Evolutionary conservation across 2,113 vertebrate genomes (phyloP).

Genomic region (Coptodon rendalli): DNA sequence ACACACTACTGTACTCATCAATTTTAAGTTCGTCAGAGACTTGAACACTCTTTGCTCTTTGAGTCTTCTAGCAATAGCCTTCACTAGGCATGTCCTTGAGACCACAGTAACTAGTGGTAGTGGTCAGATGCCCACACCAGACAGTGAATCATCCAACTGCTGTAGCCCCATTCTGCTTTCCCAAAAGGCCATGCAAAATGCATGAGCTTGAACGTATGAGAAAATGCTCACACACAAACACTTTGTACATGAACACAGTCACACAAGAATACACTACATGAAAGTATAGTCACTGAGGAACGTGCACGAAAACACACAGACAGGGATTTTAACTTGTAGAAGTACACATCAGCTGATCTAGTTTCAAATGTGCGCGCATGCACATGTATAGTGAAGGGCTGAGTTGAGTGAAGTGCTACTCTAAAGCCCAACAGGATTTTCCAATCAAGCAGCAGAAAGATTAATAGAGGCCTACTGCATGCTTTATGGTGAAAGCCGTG

Average conservation of each 20-base stretch:
- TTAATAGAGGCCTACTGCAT: constrained; percentile 36
- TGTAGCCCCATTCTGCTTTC: constrained; percentile 4
- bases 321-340: neutral
- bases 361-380: neutral
- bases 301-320: neutral
- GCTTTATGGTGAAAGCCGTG: neutral
- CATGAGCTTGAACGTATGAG: neutral
- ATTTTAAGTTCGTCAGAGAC: neutral
- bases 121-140: constrained; percentile 5
- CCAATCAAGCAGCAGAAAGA: constrained; percentile 61
- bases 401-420: constrained; percentile 6
- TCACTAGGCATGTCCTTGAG: neutral
- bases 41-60: neutral
- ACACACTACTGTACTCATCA: neutral
- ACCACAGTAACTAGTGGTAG: neutral
- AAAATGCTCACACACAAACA: neutral
- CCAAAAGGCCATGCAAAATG: constrained; percentile 32
- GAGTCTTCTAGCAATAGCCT: neutral
- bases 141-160: constrained; percentile 18
- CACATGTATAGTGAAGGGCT: neutral
- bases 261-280: neutral
- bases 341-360: constrained; percentile 25
- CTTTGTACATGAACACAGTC: neutral
- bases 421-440: constrained; percentile 63
- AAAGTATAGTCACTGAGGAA: neutral